Evolutionary conservation across 2,888 invertebrate species (phyloP).

Genomic region (Zaprionus bogoriensis): DNA sequence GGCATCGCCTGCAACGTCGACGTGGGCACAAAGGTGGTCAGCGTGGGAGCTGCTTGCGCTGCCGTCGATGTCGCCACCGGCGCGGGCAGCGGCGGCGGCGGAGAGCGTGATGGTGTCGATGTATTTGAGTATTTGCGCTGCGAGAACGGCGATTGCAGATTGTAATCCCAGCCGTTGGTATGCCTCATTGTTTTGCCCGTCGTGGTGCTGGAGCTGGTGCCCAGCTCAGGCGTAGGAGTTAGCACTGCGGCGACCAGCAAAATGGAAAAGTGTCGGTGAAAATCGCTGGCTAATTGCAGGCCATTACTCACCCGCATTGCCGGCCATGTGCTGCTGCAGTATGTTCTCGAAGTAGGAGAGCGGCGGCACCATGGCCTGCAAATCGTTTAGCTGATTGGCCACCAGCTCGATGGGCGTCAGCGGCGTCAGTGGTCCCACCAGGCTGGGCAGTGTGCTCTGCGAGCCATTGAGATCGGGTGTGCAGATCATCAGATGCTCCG

Average conservation of each 20-base stretch:
- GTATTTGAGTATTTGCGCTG: conserved; percentile 69
- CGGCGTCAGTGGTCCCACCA: conserved; percentile 75
- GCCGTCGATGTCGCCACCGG: background rate
- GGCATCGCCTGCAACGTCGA: conserved; percentile 58
- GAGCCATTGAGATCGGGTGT: conserved; percentile 67
- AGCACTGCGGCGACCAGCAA: conserved; percentile 21
- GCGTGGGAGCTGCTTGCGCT: conserved; percentile 23
- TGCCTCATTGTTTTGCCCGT: conserved; percentile 78
- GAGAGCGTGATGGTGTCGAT: conserved; percentile 62
- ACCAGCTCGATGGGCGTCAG: conserved; percentile 80
- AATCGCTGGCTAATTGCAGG: background rate
- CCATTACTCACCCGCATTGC: conserved; percentile 66
- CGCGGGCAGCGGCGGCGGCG: conserved; percentile 29
- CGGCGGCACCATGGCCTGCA: conserved; percentile 81
- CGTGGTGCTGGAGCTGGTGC: conserved; percentile 73
- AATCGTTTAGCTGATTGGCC: conserved; percentile 79
- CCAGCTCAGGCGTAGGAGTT: conserved; percentile 72
- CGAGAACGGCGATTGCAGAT: conserved; percentile 79
- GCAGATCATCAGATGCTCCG: conserved; percentile 61
- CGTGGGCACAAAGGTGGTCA: conserved; percentile 77
- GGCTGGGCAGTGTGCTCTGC: conserved; percentile 70
- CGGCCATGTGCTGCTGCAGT: conserved; percentile 77
- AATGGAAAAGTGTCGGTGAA: background rate
- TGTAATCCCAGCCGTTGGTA: conserved; percentile 82
- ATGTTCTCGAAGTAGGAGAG: conserved; percentile 83